A percentile compares a stretch with the other conserved stretches of the same genome.
Conservation (phyloP, 1,140 invertebrate genomes). For the Apis cerana region DNA sequence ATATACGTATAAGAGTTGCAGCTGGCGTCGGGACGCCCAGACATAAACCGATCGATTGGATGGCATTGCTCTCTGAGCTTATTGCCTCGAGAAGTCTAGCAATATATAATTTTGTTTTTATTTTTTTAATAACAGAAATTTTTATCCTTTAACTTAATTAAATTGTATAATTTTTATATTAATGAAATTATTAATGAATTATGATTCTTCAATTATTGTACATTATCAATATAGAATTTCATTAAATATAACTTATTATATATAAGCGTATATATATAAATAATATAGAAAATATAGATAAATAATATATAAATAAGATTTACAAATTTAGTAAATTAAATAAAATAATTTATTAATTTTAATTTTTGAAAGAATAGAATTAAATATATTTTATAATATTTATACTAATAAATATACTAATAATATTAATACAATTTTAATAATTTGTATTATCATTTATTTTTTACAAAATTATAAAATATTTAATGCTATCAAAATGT, state of each 20-base stretch:
- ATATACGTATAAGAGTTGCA: conserved; percentile 30
- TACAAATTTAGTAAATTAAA: not conserved
- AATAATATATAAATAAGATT: not conserved
- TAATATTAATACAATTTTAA: too few species aligned
- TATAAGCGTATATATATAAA: too few species aligned
- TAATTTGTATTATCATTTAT: too few species aligned
- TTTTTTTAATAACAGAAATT: not conserved
- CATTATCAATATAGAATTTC: not conserved
- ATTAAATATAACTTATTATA: not conserved
- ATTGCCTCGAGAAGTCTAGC: conserved; percentile 39
- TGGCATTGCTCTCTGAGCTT: conserved; percentile 46
- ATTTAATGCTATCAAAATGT: too few species aligned
- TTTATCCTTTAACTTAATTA: not conserved
- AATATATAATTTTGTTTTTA: conserved; percentile 23
- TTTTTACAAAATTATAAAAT: too few species aligned
- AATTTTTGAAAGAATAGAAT: not conserved
- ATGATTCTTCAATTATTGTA: not conserved
- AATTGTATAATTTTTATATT: not conserved
- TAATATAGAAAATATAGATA: not conserved
- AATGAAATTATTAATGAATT: too few species aligned
- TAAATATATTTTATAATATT: too few species aligned
- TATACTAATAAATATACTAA: too few species aligned
- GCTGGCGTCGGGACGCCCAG: conserved; percentile 62
- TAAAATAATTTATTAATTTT: not conserved
- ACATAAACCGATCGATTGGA: conserved; percentile 67